Conservation (phyloP, 2,113 vertebrate genomes). For the Brachirus orientalis region DNA sequence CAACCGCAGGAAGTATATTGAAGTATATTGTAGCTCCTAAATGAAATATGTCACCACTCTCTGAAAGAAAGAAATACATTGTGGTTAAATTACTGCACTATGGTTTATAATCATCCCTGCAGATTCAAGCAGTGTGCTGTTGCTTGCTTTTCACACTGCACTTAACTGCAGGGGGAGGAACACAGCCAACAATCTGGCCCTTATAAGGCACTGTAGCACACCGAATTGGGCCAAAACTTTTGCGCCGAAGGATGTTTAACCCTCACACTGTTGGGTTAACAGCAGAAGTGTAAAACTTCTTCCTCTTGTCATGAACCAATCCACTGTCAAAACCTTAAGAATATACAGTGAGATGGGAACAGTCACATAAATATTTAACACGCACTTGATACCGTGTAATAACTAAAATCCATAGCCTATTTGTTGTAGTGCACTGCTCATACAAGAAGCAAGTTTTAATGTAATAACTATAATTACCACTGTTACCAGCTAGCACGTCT, state of each 20-base stretch:
- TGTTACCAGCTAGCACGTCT: neutral
- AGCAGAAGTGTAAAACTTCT: neutral
- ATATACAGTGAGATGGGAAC: neutral
- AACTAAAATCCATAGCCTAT: no score
- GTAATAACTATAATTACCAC: neutral
- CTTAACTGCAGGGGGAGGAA: slow-evolving; percentile 35
- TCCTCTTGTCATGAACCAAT: neutral
- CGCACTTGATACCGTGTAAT: no score
- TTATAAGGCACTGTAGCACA: slow-evolving; percentile 14
- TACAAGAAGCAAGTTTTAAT: neutral
- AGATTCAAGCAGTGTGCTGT: slow-evolving; percentile 42
- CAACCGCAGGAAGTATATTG: slow-evolving; percentile 53
- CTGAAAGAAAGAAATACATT: slow-evolving; percentile 59
- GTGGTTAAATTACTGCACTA: slow-evolving; percentile 63
- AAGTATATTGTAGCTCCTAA: slow-evolving; percentile 60
- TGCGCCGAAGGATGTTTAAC: slow-evolving; percentile 14
- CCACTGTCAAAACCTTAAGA: neutral
- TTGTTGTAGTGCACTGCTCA: no score
- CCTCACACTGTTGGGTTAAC: slow-evolving; percentile 8
- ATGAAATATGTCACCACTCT: slow-evolving; percentile 64
- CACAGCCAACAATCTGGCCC: slow-evolving; percentile 43
- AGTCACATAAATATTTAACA: neutral
- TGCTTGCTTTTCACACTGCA: slow-evolving; percentile 38
- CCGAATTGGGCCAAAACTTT: slow-evolving; percentile 19
- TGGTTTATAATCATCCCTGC: slow-evolving; percentile 64